Evolutionary conservation across 37 sponge, comb jelly and placozoan species (phyloP).

Genomic region (Spongilla lacustris): DNA sequence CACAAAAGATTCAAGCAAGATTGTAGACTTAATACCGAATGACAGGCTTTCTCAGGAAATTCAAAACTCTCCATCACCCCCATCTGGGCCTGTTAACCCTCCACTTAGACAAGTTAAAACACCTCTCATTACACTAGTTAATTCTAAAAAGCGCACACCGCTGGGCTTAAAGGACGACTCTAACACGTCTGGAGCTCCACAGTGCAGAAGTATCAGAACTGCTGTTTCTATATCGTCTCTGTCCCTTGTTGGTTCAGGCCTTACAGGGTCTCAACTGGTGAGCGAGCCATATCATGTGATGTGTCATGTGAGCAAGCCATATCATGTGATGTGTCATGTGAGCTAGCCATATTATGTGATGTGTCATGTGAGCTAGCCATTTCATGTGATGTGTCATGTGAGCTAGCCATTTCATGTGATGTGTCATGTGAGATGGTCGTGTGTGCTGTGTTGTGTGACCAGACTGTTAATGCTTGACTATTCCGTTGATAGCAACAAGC

Average conservation of each 20-base stretch:
- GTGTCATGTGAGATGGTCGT: too few relatives aligned
- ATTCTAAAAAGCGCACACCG: too few relatives aligned
- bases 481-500: not conserved
- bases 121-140: not conserved
- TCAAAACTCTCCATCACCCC: too few relatives aligned
- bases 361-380: not conserved
- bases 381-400: not conserved
- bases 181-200: too few relatives aligned
- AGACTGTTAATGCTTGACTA: too few relatives aligned
- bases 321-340: not conserved
- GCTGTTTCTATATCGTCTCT: not conserved
- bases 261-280: conserved; percentile 12
- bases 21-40: too few relatives aligned
- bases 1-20: too few relatives aligned
- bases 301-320: not conserved
- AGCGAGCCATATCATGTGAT: not conserved
- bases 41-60: not conserved
- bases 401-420: not conserved
- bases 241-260: conserved; percentile 13
- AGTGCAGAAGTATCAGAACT: too few relatives aligned
- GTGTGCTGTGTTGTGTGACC: too few relatives aligned
- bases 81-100: too few relatives aligned
- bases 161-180: too few relatives aligned
- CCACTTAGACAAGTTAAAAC: not conserved
- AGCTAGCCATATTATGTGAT: not conserved